Evolutionary conservation across 2,888 invertebrate genomes (phyloP), one percentile per base, ranked within the genome.

Genomic region (Ophion slaviceki): DNA sequence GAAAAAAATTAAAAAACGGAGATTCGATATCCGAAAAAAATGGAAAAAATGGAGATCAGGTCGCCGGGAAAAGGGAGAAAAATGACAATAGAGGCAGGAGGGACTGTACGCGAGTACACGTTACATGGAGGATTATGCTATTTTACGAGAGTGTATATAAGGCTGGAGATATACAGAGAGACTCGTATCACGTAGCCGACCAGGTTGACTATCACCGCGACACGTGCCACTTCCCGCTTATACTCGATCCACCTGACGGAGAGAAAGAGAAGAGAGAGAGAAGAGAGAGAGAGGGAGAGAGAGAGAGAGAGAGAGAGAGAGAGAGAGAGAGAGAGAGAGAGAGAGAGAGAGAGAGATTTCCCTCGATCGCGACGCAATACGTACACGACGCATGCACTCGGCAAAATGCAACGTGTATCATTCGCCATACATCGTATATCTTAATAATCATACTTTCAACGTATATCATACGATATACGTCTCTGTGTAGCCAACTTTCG

Each of bases 171-270:
- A 28, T 8, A 61, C 24, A 59, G 57, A 59, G 40, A 57, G 45
- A 61, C 32, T 72, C 32, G 57, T 57, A 80, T 40, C 80, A 28
- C 47, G 24, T 20, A 67, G 67, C 28, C 74, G 61, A 40, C 14
- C 74, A 74, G 62, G 64, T 74, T 80, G 67, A 80, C 80, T 85
- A 82, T 82, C 82, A 82, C 85, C 75, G 75, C n/a, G 79, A 85
- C 85, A 85, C 85, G 85, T 85, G 85, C 85, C 81, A 82, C 74
- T 82, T 81, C 74, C 79, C 82, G 75, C 79, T 53, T 57, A 61
- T 36, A 77, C 71, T 74, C 85, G 78, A 78, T 79, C 66, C 79
- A 85, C 75, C 75, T 85, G 85, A 64, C 40, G 17, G 24, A 24
- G 24, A 24, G n/a, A 68, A 20, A 68, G 40, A 36, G 45, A 68